Base-by-base conservation (phyloP, 2,888 invertebrate genomes). In the Cryptocheilus praepositus region DNA sequence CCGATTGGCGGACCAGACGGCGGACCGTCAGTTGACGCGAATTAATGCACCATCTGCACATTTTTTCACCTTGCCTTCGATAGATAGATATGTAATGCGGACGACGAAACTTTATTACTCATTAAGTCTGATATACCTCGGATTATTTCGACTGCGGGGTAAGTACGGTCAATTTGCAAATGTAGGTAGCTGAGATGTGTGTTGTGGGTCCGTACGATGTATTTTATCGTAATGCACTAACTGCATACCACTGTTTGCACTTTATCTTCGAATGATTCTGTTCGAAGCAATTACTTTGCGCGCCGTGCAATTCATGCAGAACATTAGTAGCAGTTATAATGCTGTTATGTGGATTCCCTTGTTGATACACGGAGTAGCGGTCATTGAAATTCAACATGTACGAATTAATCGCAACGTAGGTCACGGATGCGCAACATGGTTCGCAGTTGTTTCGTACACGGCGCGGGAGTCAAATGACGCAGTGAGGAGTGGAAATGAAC, bases 41-140 rank as follows among this genome's bases (percentile, higher is more conserved):
- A 77, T 77, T 77, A 77, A 71, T 67, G 78, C 67, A 49, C 61
- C 61, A 63, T 67, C 44, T 18, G 18, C 70, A 2, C 55, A 28
- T 44, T 64, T 28, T 45, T 44, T 7, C 19, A 59, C 56, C 62
- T 73, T 64, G 60, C 63, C 54, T 57, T 54, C 36, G 7, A 11
- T 36, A 11, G 36, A 11, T 11, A 11, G 11, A 11, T 36, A 36
- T 11, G 13, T 4, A 11, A 7, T 7, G 36, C 36, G 11, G 8
- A 36, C 7, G 36, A 7, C 36, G 36, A 11, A 7, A 36, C 36
- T 7, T 1, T 36, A 11, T 36, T 4, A 36, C 36, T 36, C 8
- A 11, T 11, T 36, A 1, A 2, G 36, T 36, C 11, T 36, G 45
- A 18, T 25, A 45, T 22, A 18, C 19, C 45, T 64, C 36, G 53